A percentile compares a stretch with the other conserved stretches of the same genome.
Evolutionary conservation across 2,888 invertebrate genomes (phyloP).

Genomic region (Anaspis maculata): DNA sequence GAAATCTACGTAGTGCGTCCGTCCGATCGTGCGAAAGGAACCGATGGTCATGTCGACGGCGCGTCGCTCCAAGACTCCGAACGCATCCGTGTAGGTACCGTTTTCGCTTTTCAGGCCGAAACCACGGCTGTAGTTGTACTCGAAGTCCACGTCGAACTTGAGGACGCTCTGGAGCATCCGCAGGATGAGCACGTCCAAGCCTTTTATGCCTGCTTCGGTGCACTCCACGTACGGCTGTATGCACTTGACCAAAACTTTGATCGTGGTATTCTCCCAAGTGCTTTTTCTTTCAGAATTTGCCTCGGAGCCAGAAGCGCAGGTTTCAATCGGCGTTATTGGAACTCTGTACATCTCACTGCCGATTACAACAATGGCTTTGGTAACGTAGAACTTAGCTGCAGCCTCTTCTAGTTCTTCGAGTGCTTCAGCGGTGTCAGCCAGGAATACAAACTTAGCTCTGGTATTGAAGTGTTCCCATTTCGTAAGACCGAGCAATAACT

Average conservation of each 20-base stretch:
- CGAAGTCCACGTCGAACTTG: too few relatives aligned
- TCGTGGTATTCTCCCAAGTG: constrained; percentile 6
- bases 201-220: too few relatives aligned
- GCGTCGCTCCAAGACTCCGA: constrained; percentile 2
- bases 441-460: constrained; percentile 8
- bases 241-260: constrained; percentile 5
- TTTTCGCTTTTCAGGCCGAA: constrained; percentile 1
- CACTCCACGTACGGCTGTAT: constrained; percentile 6
- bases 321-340: too few relatives aligned
- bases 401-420: not conserved
- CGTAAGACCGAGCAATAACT: too few relatives aligned
- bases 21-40: constrained; percentile 7
- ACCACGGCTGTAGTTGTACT: not conserved
- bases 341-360: too few relatives aligned
- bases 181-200: not conserved
- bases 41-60: constrained; percentile 8
- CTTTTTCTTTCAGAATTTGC: too few relatives aligned
- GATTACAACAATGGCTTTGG: not conserved
- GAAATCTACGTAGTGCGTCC: constrained; percentile 6
- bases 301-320: too few relatives aligned
- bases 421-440: not conserved
- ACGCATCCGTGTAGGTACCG: constrained; percentile 5
- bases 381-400: constrained; percentile 4
- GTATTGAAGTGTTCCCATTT: constrained; percentile 4
- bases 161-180: not conserved